A percentile compares a stretch with the other conserved stretches of the same genome.
Conservation (phyloP, 2,888 invertebrate species). For the Ophraella communa region DNA sequence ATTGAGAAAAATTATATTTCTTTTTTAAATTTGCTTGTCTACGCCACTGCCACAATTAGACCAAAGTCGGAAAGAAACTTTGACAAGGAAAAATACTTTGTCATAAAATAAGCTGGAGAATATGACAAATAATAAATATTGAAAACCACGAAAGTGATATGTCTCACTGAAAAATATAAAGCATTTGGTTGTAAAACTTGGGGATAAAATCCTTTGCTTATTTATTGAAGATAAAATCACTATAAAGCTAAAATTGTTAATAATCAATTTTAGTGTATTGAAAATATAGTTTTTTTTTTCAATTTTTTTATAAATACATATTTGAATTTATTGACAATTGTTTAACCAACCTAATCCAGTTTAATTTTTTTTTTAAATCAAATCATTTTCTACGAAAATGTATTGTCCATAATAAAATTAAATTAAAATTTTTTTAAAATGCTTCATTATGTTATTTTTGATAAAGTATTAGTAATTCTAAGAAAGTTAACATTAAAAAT, state of each 20-base stretch:
- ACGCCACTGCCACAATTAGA: conserved; percentile 2
- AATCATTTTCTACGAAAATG: too few species aligned
- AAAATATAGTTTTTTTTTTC: too few species aligned
- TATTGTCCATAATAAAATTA: too few species aligned
- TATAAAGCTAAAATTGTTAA: background rate
- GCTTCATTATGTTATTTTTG: too few species aligned
- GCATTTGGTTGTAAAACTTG: background rate
- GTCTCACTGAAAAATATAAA: background rate
- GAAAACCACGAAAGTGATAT: background rate
- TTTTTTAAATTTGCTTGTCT: background rate
- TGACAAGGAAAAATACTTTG: conserved; percentile 20
- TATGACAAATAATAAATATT: conserved; percentile 16
- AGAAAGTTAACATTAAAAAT: too few species aligned
- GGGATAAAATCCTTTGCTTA: background rate
- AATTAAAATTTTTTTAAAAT: too few species aligned
- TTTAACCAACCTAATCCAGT: too few species aligned
- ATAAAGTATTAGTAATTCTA: too few species aligned
- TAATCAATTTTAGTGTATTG: background rate
- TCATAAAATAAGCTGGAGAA: conserved; percentile 19
- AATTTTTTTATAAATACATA: too few species aligned
- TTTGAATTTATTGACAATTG: too few species aligned
- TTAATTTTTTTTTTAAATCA: too few species aligned
- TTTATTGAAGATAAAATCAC: background rate
- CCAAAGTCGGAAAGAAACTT: conserved; percentile 16
- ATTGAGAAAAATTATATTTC: too few species aligned